Percentiles rank a stretch among this genome's conserved stretches.
Evolutionary conservation across 1,140 invertebrate species (phyloP).

Genomic region (Drosophila mayri): DNA sequence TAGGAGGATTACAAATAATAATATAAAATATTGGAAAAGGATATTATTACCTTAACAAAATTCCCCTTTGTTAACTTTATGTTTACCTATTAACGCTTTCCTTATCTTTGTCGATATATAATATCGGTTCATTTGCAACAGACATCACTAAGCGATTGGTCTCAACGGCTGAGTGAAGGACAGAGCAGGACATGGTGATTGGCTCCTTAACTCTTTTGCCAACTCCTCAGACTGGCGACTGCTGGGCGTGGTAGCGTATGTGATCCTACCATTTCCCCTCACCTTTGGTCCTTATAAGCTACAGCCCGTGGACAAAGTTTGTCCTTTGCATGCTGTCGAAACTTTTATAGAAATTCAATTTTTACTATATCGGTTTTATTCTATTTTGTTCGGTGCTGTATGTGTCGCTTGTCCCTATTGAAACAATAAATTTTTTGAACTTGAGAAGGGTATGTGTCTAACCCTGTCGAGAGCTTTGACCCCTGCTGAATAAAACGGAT

Average conservation of each 20-base stretch:
- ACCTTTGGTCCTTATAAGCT: neutral
- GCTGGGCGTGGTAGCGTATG: slow-evolving; percentile 52
- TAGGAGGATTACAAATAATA: neutral
- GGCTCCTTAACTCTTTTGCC: slow-evolving; percentile 78
- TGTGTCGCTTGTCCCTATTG: slow-evolving; percentile 64
- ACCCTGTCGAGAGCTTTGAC: slow-evolving; percentile 60
- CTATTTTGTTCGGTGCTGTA: slow-evolving; percentile 43
- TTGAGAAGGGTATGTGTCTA: slow-evolving; percentile 55
- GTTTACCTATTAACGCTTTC: no score
- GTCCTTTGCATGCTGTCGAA: slow-evolving; percentile 76
- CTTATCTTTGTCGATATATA: neutral
- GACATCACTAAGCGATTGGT: slow-evolving; percentile 10
- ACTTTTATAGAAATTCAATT: slow-evolving; percentile 81
- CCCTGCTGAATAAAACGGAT: slow-evolving; percentile 14
- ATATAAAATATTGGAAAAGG: neutral
- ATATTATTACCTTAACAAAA: neutral
- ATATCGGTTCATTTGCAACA: neutral
- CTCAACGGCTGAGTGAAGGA: slow-evolving; percentile 14
- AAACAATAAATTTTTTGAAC: slow-evolving; percentile 72
- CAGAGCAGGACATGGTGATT: slow-evolving; percentile 58
- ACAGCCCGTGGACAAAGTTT: slow-evolving; percentile 59
- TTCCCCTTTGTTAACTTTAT: no score
- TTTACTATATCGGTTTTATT: slow-evolving; percentile 59
- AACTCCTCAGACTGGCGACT: slow-evolving; percentile 50
- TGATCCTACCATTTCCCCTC: slow-evolving; percentile 20